These are phyloP conservation scores for Drosophila kepulauana DNA, from an alignment of 1,140 invertebrate genomes.

Conservation along the genomic window DNA sequence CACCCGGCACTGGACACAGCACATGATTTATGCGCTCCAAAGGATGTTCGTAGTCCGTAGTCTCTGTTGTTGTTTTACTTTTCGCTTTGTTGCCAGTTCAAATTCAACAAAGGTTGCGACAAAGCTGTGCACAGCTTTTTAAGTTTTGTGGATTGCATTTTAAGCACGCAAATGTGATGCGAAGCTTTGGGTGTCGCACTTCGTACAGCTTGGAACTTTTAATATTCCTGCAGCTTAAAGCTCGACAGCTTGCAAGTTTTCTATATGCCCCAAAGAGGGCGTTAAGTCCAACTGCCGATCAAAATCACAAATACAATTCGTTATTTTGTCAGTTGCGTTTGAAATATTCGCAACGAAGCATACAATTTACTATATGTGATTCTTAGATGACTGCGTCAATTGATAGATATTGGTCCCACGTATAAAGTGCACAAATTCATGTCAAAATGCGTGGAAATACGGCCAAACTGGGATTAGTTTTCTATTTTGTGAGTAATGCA, in stretches of 20 bases:
- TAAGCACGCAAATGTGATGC: conserved; percentile 3
- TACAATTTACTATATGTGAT: too few relatives aligned
- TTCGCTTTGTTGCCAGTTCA: conserved; percentile 3
- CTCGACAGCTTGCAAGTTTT: neutral
- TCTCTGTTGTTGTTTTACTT: conserved; percentile 1
- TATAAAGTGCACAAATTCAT: too few relatives aligned
- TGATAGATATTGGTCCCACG: too few relatives aligned
- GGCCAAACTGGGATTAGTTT: too few relatives aligned
- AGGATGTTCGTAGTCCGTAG: conserved; percentile 15
- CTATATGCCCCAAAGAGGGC: neutral
- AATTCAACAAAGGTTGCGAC: conserved; percentile 14
- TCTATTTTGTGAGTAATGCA: too few relatives aligned
- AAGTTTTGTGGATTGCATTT: conserved; percentile 17
- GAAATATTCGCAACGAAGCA: too few relatives aligned
- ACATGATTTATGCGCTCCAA: conserved; percentile 58
- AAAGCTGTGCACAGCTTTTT: conserved; percentile 13
- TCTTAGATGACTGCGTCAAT: too few relatives aligned
- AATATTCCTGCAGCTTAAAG: conserved; percentile 12
- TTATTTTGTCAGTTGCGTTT: too few relatives aligned
- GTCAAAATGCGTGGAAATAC: too few relatives aligned
- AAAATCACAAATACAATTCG: neutral
- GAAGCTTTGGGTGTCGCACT: neutral
- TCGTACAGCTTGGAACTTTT: neutral
- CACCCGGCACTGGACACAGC: conserved; percentile 13
- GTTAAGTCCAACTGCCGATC: neutral